Evolutionary conservation across 2,888 invertebrate species (phyloP).

Genomic region (Aspidiotus rigidus): DNA sequence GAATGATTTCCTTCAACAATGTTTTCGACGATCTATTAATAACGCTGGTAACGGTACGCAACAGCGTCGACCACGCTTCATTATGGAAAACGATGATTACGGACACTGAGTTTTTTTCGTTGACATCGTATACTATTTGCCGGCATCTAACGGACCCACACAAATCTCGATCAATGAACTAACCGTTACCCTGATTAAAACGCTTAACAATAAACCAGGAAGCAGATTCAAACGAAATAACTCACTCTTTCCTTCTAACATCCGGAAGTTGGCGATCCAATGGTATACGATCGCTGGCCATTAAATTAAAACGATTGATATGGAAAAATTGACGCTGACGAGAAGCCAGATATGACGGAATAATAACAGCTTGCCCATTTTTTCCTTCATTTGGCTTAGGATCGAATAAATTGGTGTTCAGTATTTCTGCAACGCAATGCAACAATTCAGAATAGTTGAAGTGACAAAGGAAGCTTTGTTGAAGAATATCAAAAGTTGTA

Average conservation of each 20-base stretch:
- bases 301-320: slow-evolving; percentile 76
- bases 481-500: background rate
- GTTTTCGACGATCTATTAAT: slow-evolving; percentile 73
- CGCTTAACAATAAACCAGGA: background rate
- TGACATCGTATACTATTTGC: slow-evolving; percentile 49
- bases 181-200: no score
- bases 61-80: slow-evolving; percentile 95
- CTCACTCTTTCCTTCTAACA: slow-evolving; percentile 67
- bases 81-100: slow-evolving; percentile 97
- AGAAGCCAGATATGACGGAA: slow-evolving; percentile 63
- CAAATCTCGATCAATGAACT: slow-evolving; percentile 38
- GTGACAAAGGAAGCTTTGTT: background rate
- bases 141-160: slow-evolving; percentile 49
- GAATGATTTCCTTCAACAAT: slow-evolving; percentile 70
- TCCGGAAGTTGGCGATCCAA: slow-evolving; percentile 75
- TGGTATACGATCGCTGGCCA: slow-evolving; percentile 79
- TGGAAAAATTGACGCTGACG: slow-evolving; percentile 69
- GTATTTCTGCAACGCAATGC: slow-evolving; percentile 48
- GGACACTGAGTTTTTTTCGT: slow-evolving; percentile 72
- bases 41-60: slow-evolving; percentile 89
- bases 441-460: background rate
- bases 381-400: slow-evolving; percentile 66
- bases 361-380: slow-evolving; percentile 68
- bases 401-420: slow-evolving; percentile 67
- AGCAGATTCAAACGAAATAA: slow-evolving; percentile 42